Base-by-base conservation (phyloP, 2,113 vertebrate genomes). In the Onychorhynchus coronatus region DNA sequence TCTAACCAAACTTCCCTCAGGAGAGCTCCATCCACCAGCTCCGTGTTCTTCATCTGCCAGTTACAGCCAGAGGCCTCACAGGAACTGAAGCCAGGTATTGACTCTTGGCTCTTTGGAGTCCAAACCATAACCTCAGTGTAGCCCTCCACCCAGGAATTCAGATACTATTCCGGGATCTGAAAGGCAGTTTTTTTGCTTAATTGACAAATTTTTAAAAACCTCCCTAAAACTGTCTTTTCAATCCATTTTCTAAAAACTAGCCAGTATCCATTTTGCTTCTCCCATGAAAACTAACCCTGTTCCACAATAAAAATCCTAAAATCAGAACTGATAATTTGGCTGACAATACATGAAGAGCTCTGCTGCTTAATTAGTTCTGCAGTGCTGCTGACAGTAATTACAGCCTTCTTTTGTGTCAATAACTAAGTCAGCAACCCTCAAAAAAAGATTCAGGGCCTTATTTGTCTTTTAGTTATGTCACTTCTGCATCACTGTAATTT, bases 341-440 rank as follows among this genome's bases (percentile, higher is more conserved):
- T 88, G 94, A 93, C 75, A 91, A 70, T 66, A 85, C 11, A 14
- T 42, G 16, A 93, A 95, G 22, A 58, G 47, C 68, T 91, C 83
- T 88, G 55, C 85, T 23, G 24, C 50, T 88, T 95, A 88, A 90
- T 91, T 93, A 93, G 75, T 79, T 94, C 94, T 93, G 85, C 75
- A 90, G 17, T 72, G 67, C 88, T 95, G 66, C 63, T 95, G 83
- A 92, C 88, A 93, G 92, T 90, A 92, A 94, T 93, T 92, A 88
- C 63, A 93, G 71, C n/a, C 70, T 62, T 76, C 85, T 88, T 91
- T 85, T 93, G 52, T 97, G 85, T 80, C 92, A 80, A 47, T 88
- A 94, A 93, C 78, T 72, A 94, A 94, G 88, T 78, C 85, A 79
- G 72, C 79, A 83, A 80, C 50, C 37, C 35, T 90, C 91, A 85